phyloP scores from a whole-genome alignment of 2,888 invertebrate species.

The Brenthis hecate region DNA sequence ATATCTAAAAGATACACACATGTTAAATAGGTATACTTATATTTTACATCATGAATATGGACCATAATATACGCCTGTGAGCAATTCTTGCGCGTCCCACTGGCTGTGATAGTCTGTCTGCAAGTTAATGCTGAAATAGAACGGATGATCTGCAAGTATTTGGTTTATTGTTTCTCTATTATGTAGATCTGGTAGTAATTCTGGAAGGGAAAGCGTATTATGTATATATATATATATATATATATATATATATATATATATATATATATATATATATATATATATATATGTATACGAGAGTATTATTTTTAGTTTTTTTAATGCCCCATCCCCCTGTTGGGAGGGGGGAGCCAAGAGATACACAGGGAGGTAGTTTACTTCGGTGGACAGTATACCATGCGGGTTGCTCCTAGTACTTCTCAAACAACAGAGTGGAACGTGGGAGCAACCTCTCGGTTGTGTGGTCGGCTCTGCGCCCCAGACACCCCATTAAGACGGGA shows the following conservation, averaged over 20 bases:
- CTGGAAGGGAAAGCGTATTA: slow-evolving; percentile 18
- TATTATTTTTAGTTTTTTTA: neutral
- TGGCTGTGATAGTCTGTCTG: neutral
- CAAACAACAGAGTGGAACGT: no score
- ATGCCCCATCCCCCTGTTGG: no score
- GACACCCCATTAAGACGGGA: no score
- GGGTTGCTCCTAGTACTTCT: no score
- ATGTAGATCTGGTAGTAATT: neutral
- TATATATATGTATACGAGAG: neutral
- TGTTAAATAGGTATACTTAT: neutral
- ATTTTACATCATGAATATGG: slow-evolving; percentile 41
- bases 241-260: no score
- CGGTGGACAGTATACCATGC: no score
- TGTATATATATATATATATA: no score
- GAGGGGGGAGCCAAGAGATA: no score
- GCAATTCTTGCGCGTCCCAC: slow-evolving; percentile 41
- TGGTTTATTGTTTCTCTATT: neutral
- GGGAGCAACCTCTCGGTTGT: no score
- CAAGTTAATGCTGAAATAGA: slow-evolving; percentile 54
- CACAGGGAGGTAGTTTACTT: no score
- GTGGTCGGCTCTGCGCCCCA: no score
- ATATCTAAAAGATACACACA: no score
- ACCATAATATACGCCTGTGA: slow-evolving; percentile 58
- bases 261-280: neutral
- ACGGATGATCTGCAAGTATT: slow-evolving; percentile 51